A percentile compares a stretch with the other conserved stretches of the same genome.
Conservation (phyloP, 2,888 invertebrate species). For the Agapostemon virescens region DNA sequence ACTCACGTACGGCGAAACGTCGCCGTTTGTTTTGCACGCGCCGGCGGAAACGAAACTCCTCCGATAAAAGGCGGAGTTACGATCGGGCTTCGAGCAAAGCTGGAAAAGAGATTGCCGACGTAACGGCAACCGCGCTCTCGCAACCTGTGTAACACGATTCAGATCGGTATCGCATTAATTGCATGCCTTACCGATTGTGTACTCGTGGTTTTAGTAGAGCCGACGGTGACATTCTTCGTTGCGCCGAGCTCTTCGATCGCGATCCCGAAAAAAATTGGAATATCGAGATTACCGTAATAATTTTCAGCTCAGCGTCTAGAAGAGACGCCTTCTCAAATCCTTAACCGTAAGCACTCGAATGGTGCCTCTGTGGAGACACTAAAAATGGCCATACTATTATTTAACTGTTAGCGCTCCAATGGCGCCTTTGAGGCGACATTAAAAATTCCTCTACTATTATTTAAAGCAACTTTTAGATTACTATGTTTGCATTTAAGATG, state of each 20-base stretch:
- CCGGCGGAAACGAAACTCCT: slow-evolving; percentile 69
- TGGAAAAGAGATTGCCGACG: slow-evolving; percentile 59
- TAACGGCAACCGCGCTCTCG: slow-evolving; percentile 53
- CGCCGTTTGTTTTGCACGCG: slow-evolving; percentile 70
- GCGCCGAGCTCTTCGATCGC: slow-evolving; percentile 10
- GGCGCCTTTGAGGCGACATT: too few relatives aligned
- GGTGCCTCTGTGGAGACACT: too few relatives aligned
- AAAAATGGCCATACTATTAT: too few relatives aligned
- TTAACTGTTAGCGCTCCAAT: too few relatives aligned
- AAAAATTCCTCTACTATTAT: too few relatives aligned
- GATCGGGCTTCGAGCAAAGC: slow-evolving; percentile 57
- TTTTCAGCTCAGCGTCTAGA: not conserved
- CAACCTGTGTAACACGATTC: slow-evolving; percentile 57
- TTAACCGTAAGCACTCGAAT: too few relatives aligned
- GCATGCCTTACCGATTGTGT: slow-evolving; percentile 70
- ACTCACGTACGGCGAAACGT: slow-evolving; percentile 43
- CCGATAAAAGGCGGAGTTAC: slow-evolving; percentile 74
- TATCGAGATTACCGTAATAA: not conserved
- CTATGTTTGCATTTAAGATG: too few relatives aligned
- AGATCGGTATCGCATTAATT: slow-evolving; percentile 75
- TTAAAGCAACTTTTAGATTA: too few relatives aligned
- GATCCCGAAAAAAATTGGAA: not conserved
- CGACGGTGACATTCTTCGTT: slow-evolving; percentile 33
- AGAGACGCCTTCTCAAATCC: too few relatives aligned
- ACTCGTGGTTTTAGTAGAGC: slow-evolving; percentile 55